Evolutionary conservation across 2,797 vertebrate genomes (phyloP), one percentile per base, ranked within the genome.

Genomic region (Tiaroga cobitis): DNA sequence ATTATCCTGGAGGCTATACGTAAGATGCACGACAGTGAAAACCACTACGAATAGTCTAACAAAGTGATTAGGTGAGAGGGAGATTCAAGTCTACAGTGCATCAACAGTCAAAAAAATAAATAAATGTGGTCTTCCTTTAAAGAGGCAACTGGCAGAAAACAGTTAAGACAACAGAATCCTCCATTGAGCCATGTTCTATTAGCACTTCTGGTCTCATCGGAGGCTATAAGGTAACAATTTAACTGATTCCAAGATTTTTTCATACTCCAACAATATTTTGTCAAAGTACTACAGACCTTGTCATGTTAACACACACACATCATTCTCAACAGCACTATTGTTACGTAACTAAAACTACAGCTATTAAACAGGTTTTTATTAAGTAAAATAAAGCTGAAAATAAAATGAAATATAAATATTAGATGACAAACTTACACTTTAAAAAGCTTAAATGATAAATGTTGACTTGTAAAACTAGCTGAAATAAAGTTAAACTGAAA

Each of bases 1-100:
- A 41, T 72, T 61, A 80, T 81, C 11, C 65, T 69, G 65, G 79
- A 68, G 63, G 43, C 41, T 49, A 34, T 34, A 49, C 15, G 15
- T 11, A 49, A 46, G 26, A 63, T 65, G 59, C 19, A 29, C 19
- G 24, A 10, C n/a, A 32, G 39, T 16, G 43, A 43, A 49, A n/a
- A 65, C 3, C 41, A 80, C 37, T 61, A 29, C 5, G 8, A 26
- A 29, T 3, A 16, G 26, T 29, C 26, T 7, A 29, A 54, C 19
- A 24, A 37, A n/a, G 74, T 16, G 11, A n/a, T 56, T 76, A 15
- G 49, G 49, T 56, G 74, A 76, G 19, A 63, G 56, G 16, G 8
- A 19, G 8, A 19, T 79, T 41, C 13, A 18, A 49, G 18, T 46
- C 19, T 51, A 49, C 7, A 51, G 26, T 21, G 13, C 43, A 21